A percentile compares a stretch with the other conserved stretches of the same genome.
Conservation (phyloP, 1,140 invertebrate species). For the Euura lappo region DNA sequence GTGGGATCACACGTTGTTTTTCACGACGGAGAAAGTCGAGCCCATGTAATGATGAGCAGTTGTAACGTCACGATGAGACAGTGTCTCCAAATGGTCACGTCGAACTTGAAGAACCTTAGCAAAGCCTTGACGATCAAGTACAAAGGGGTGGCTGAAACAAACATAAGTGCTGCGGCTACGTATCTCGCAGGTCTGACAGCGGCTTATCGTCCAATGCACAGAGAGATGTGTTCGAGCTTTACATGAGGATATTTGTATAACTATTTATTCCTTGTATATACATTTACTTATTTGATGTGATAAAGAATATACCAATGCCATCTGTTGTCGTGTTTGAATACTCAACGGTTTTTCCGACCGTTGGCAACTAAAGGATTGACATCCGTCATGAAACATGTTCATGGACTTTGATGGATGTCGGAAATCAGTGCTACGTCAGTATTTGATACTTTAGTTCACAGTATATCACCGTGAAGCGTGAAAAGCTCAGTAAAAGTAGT, state of each 20-base stretch:
- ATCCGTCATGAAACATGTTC: no score
- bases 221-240: not conserved
- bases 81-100: not conserved
- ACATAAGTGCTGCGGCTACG: not conserved
- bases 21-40: slow-evolving; percentile 22
- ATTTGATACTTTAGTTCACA: no score
- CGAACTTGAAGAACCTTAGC: not conserved
- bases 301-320: no score
- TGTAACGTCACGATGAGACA: slow-evolving; percentile 5
- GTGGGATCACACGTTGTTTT: slow-evolving; percentile 27
- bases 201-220: not conserved
- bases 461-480: no score
- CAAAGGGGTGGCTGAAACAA: not conserved
- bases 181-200: not conserved
- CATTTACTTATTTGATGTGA: no score
- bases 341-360: no score
- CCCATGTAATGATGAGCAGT: slow-evolving; percentile 3
- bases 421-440: not conserved
- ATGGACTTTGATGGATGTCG: not conserved
- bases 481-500: no score
- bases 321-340: no score
- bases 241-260: no score
- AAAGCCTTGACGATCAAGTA: not conserved
- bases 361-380: no score
- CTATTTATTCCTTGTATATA: no score